Evolutionary conservation across 2,888 invertebrate genomes (phyloP).

Genomic region (Teleiodes luculella): DNA sequence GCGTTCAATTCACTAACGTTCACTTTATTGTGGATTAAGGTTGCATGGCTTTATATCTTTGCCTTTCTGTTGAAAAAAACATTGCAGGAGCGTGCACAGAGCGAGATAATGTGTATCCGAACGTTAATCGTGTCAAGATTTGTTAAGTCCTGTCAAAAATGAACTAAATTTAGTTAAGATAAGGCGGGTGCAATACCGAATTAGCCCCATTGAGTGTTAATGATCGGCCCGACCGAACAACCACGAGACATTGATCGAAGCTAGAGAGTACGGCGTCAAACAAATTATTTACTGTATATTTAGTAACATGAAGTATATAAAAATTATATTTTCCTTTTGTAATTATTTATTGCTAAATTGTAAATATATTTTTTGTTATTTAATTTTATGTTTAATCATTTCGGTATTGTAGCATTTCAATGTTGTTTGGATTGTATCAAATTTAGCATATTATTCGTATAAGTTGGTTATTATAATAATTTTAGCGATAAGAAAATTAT

Average conservation of each 20-base stretch:
- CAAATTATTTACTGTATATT: constrained; percentile 28
- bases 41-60: too few species aligned
- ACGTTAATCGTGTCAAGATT: too few species aligned
- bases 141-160: too few species aligned
- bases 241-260: background rate
- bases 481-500: constrained; percentile 55
- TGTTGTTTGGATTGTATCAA: constrained; percentile 37
- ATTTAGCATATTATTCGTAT: constrained; percentile 30
- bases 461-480: constrained; percentile 26
- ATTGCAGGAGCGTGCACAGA: too few species aligned
- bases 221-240: too few species aligned
- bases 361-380: constrained; percentile 77
- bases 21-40: too few species aligned
- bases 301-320: constrained; percentile 39
- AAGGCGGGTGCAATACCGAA: too few species aligned
- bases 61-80: too few species aligned
- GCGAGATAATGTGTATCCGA: too few species aligned
- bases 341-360: constrained; percentile 76
- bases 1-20: too few species aligned
- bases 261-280: background rate
- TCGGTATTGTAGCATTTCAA: constrained; percentile 47
- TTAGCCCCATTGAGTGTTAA: too few species aligned
- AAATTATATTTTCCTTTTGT: constrained; percentile 49
- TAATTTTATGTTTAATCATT: constrained; percentile 71
- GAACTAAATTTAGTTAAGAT: too few species aligned